These are phyloP conservation scores for Micrasema minimum DNA, from an alignment of 1,140 invertebrate species.

Conservation along the genomic window DNA sequence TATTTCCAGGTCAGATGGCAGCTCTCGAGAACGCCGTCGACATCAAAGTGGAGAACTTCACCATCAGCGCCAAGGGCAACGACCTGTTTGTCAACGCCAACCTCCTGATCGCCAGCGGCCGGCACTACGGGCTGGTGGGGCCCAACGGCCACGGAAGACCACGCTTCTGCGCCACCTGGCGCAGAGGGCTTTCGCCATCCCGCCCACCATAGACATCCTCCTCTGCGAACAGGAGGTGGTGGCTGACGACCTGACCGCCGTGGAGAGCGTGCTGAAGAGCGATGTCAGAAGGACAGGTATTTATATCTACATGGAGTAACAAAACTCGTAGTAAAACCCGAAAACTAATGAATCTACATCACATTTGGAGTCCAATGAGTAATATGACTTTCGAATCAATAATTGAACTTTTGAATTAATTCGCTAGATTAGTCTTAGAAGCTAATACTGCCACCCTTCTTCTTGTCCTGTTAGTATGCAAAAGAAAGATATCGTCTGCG, in stretches of 20 bases:
- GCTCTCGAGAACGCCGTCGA: slow-evolving; percentile 95
- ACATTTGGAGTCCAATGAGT: too few relatives aligned
- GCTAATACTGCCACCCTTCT: too few relatives aligned
- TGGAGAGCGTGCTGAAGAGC: slow-evolving; percentile 92
- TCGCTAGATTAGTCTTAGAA: too few relatives aligned
- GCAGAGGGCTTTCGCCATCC: slow-evolving; percentile 89
- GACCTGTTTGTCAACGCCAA: slow-evolving; percentile 98
- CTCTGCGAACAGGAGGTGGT: slow-evolving; percentile 99
- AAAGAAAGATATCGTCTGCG: too few relatives aligned
- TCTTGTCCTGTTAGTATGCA: too few relatives aligned
- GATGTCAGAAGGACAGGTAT: slow-evolving; percentile 86
- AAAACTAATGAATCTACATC: too few relatives aligned
- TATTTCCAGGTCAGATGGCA: slow-evolving; percentile 75
- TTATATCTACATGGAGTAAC: too few relatives aligned
- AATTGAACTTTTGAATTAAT: too few relatives aligned
- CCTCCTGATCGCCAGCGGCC: slow-evolving; percentile 91
- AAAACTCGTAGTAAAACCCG: too few relatives aligned
- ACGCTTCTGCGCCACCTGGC: slow-evolving; percentile 95
- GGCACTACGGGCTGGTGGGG: slow-evolving; percentile 97
- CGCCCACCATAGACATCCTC: slow-evolving; percentile 96
- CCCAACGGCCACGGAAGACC: slow-evolving; percentile 99
- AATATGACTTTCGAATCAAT: too few relatives aligned
- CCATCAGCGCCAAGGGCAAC: slow-evolving; percentile 96
- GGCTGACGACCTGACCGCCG: slow-evolving; percentile 90
- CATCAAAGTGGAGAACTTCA: slow-evolving; percentile 99